These are phyloP conservation scores for Malthinus seriepunctatus DNA, from an alignment of 2,888 invertebrate genomes.

Conservation along the genomic window DNA sequence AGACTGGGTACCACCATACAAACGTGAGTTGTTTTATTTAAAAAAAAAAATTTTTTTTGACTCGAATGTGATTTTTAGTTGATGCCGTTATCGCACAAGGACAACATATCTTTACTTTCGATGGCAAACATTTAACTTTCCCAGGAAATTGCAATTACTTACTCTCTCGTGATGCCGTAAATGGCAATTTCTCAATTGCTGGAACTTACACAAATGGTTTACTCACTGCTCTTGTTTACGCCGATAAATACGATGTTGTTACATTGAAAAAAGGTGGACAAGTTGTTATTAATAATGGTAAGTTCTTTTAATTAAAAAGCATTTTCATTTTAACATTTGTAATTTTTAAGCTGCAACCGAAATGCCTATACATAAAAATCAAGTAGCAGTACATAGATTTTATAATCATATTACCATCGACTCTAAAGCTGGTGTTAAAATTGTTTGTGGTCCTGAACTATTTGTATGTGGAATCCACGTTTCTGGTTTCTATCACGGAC, in stretches of 20 bases:
- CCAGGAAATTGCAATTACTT: conserved; percentile 84
- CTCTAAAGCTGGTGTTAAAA: conserved; percentile 66
- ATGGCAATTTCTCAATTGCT: conserved; percentile 84
- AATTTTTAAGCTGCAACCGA: conserved; percentile 64
- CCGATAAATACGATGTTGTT: conserved; percentile 68
- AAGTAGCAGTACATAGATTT: conserved; percentile 65
- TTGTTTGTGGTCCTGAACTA: conserved; percentile 65
- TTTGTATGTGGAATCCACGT: conserved; percentile 72
- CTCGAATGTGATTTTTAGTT: conserved; percentile 55
- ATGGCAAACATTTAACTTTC: conserved; percentile 79
- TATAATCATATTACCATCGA: conserved; percentile 62
- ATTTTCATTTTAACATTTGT: background rate
- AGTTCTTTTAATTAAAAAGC: conserved; percentile 33
- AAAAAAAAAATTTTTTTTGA: conserved; percentile 5
- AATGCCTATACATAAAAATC: conserved; percentile 65
- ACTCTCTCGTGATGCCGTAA: conserved; percentile 79
- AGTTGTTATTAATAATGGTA: conserved; percentile 67
- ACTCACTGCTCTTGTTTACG: conserved; percentile 68
- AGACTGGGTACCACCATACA: conserved; percentile 68
- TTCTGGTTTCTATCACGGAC: conserved; percentile 86
- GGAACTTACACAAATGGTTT: conserved; percentile 72
- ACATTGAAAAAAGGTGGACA: conserved; percentile 60
- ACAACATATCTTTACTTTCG: conserved; percentile 87
- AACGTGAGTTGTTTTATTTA: conserved; percentile 56
- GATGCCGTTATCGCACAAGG: conserved; percentile 75